Evolutionary conservation across 2,888 invertebrate species (phyloP).

Genomic region (Ormyrus pomaceus): DNA sequence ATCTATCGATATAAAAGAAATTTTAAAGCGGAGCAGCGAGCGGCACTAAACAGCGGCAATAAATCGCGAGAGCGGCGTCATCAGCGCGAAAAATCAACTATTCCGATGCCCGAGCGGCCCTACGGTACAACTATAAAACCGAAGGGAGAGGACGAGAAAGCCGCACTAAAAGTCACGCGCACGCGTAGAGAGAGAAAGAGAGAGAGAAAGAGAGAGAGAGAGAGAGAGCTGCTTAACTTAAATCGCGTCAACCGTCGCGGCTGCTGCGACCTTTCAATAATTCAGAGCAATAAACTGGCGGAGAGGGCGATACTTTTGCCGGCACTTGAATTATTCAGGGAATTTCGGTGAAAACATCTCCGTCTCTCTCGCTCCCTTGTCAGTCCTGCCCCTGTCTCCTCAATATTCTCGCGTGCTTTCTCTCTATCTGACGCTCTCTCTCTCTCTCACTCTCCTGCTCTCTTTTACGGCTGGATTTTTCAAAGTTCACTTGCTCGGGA

Average conservation of each 20-base stretch:
- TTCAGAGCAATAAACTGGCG: constrained; percentile 64
- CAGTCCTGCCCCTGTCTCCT: background rate
- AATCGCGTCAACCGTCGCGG: constrained; percentile 48
- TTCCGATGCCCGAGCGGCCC: constrained; percentile 23
- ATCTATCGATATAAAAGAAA: constrained; percentile 4
- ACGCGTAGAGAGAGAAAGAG: background rate
- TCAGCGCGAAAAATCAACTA: constrained; percentile 38
- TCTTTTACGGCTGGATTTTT: no score
- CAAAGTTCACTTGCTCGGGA: no score
- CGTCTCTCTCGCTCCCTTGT: constrained; percentile 18
- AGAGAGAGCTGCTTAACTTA: constrained; percentile 49
- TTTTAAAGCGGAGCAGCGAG: background rate
- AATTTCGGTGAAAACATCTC: constrained; percentile 63
- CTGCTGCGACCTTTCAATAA: constrained; percentile 61
- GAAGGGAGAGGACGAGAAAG: background rate
- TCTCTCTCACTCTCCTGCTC: background rate
- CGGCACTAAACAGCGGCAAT: background rate
- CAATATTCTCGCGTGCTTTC: background rate
- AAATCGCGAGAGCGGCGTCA: background rate
- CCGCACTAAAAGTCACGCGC: constrained; percentile 33
- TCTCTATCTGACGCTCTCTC: background rate
- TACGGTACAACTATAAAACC: constrained; percentile 27
- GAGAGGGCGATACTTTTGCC: constrained; percentile 60
- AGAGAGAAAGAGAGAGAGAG: background rate
- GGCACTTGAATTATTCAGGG: constrained; percentile 65